Evolutionary conservation across 2,888 invertebrate genomes (phyloP).

Genomic region (Cantharis lateralis): DNA sequence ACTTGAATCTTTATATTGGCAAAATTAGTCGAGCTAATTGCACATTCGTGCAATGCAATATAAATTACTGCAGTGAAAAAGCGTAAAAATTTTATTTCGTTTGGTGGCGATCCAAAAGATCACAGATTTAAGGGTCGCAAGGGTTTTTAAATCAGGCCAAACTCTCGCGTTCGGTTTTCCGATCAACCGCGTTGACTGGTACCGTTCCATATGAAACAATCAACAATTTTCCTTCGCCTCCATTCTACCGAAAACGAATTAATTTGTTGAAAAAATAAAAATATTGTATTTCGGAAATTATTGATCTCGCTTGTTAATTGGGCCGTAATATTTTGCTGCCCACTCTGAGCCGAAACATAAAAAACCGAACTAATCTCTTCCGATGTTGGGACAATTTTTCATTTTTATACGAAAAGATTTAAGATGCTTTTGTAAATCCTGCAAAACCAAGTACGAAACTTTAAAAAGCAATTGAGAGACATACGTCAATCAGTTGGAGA

Average conservation of each 20-base stretch:
- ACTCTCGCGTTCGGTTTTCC: constrained; percentile 9
- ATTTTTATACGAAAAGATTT: neutral
- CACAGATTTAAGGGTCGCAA: constrained; percentile 7
- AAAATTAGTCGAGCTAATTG: constrained; percentile 10
- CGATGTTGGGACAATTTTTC: neutral
- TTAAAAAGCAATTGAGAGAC: neutral
- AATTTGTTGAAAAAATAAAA: neutral
- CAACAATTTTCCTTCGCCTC: neutral
- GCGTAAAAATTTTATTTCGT: neutral
- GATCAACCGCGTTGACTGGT: neutral
- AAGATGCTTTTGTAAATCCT: neutral
- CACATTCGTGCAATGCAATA: constrained; percentile 5
- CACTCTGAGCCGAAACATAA: neutral
- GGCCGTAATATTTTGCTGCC: neutral
- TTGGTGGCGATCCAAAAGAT: constrained; percentile 13
- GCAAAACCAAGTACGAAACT: neutral
- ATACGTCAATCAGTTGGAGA: neutral
- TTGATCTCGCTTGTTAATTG: neutral
- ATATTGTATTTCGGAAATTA: neutral
- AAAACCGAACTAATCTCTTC: neutral
- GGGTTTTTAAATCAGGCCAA: neutral
- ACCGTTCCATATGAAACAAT: neutral
- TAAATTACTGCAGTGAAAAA: constrained; percentile 10
- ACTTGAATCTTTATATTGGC: neutral
- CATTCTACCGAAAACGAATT: neutral